Evolutionary conservation across 2,113 vertebrate species (phyloP).

Genomic region (Circaetus gallicus): DNA sequence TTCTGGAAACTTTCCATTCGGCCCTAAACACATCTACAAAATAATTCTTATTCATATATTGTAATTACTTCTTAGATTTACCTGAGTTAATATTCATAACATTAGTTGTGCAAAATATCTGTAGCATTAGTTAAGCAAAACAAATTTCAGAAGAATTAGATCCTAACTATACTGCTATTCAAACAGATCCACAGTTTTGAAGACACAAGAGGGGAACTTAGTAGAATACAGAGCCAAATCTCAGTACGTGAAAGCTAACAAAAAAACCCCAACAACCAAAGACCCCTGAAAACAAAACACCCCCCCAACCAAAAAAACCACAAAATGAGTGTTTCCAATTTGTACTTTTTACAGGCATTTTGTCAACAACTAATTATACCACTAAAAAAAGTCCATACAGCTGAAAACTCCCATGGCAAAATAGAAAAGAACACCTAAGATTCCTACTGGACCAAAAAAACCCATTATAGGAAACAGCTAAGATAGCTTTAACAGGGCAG

Average conservation of each 20-base stretch:
- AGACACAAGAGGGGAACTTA: not conserved
- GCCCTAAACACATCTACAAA: not conserved
- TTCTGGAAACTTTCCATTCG: not conserved
- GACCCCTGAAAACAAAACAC: not conserved
- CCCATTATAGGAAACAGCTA: not conserved
- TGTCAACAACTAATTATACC: not conserved
- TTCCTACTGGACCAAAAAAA: fast-evolving
- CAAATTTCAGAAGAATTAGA: not conserved
- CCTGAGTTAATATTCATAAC: not conserved
- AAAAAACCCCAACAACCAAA: not conserved
- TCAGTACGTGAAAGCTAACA: not conserved
- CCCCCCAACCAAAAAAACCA: not conserved
- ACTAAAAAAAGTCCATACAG: not conserved
- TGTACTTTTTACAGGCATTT: not conserved
- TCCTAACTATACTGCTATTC: not conserved
- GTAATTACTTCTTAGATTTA: not conserved
- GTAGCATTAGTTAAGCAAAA: not conserved
- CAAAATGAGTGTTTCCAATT: not conserved
- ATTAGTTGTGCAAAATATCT: not conserved
- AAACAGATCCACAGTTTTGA: not conserved
- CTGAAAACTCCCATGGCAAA: not conserved
- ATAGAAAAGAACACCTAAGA: not conserved
- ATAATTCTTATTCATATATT: not conserved
- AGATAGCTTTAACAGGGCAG: not conserved
- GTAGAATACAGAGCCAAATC: not conserved